Conservation (phyloP, 2,113 vertebrate species). For the Scomber scombrus region DNA sequence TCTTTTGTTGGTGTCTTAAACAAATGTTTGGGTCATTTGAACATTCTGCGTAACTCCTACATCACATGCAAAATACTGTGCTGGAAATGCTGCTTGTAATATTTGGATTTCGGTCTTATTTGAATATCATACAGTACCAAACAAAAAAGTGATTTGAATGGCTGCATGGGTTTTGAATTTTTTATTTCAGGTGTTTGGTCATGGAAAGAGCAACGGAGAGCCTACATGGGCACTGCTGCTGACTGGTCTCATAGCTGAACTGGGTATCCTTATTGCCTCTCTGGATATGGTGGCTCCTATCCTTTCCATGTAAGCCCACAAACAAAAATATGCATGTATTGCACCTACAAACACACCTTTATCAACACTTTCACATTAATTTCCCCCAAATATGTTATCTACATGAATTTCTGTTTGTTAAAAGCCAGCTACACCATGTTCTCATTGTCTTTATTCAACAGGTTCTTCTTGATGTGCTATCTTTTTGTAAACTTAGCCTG, state of each 20-base stretch:
- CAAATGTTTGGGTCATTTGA: neutral
- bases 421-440: neutral
- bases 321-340: neutral
- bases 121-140: conserved; percentile 30
- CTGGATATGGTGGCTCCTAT: conserved; percentile 99
- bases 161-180: neutral
- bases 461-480: conserved; percentile 99
- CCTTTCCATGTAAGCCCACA: conserved; percentile 93
- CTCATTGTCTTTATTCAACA: conserved; percentile 64
- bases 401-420: neutral
- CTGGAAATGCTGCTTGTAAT: neutral
- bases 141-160: conserved; percentile 62
- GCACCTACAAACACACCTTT: neutral
- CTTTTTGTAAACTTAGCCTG: conserved; percentile 98
- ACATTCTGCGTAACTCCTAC: neutral
- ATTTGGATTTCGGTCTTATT: conserved; percentile 33
- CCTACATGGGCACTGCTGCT: conserved; percentile 96
- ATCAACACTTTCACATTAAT: neutral
- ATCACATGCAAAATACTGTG: neutral
- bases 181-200: conserved; percentile 91
- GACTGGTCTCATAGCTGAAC: conserved; percentile 94
- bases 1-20: no score
- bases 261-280: conserved; percentile 98
- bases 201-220: conserved; percentile 95
- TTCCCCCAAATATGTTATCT: neutral